Base-by-base conservation (phyloP, 2,888 invertebrate genomes). In the Diogma glabrata region DNA sequence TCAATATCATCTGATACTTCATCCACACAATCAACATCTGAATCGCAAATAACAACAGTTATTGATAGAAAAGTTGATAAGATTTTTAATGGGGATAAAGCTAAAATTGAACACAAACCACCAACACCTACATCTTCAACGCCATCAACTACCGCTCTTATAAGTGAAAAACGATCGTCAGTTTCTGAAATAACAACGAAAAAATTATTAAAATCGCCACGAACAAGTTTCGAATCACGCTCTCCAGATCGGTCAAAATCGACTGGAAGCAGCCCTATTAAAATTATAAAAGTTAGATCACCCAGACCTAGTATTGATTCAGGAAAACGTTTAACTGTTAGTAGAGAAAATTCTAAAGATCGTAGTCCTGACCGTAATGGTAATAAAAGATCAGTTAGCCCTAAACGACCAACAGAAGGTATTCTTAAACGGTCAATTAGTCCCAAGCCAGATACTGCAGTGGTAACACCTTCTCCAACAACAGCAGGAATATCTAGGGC, bases 221-320 rank as follows among this genome's bases (percentile, higher is more conserved):
- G 76, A 7, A 75, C 75, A 53, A 77, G 76, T 47, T 75, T 78
- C 23, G 77, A 78, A 57, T 70, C 72, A 2, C 67, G 71, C 9
- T 79, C 79, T 0, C 69, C 70, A 1, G 70, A 70, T 57, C 67
- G 68, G 17, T 64, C 65, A 51, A 67, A 67, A 50, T 69, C 69
- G 10, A 67, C 67, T 55, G 67, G 68, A 10, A 67, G 64, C 50
- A 69, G 67, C 1, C 70, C 70, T 2, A 68, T 70, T 40, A 63
- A 67, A 51, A 70, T 70, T 45, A 66, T 70, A n/a, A 69, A 70
- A 59, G 68, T 70, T 2, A 69, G 67, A 54, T 70, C 70, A 12
- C 79, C 79, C 1, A 72, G 77, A 52, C 72, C 72, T 51, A 79
- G 78, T 56, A 71, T 78, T 52, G 79, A 78, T 52, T 66, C 67